Conservation (phyloP, 2,113 vertebrate genomes). For the Gnathonemus echidnorhynchus region DNA sequence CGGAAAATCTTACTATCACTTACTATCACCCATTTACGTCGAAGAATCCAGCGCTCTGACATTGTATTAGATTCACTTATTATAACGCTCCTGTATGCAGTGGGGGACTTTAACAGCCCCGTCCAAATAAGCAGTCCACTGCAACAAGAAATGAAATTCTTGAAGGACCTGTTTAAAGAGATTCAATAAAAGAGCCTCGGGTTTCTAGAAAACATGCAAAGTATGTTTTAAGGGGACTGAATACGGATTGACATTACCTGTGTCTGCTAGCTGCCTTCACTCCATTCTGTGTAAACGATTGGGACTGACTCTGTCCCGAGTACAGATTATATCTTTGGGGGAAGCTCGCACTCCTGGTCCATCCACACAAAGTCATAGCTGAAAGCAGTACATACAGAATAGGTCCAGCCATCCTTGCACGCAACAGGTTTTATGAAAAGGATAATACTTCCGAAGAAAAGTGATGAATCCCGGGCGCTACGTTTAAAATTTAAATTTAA, state of each 20-base stretch:
- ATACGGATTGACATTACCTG: slow-evolving; percentile 32
- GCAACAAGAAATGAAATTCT: not conserved
- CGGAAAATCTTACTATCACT: not conserved
- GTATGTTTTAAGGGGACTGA: not conserved
- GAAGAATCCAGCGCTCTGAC: not conserved
- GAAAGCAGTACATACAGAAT: slow-evolving; percentile 25
- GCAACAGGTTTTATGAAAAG: not conserved
- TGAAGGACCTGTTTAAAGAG: not conserved
- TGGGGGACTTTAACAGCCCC: not conserved
- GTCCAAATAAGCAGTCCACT: not conserved
- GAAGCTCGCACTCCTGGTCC: slow-evolving; percentile 28
- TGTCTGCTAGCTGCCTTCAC: slow-evolving; percentile 41
- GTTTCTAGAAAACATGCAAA: not conserved
- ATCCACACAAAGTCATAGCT: slow-evolving; percentile 27
- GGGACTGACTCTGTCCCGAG: slow-evolving; percentile 30
- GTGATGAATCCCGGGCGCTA: not conserved
- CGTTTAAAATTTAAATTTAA: slow-evolving; percentile 1
- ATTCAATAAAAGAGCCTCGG: not conserved
- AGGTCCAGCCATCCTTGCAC: slow-evolving; percentile 35
- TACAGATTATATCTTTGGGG: slow-evolving; percentile 43
- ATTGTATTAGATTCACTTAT: not conserved
- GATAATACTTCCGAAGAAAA: not conserved
- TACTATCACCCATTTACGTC: not conserved
- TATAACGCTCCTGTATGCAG: not conserved
- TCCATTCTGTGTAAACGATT: slow-evolving; percentile 32